phyloP scores from a whole-genome alignment of 2,888 invertebrate species.

The Brachylomia viminalis region DNA sequence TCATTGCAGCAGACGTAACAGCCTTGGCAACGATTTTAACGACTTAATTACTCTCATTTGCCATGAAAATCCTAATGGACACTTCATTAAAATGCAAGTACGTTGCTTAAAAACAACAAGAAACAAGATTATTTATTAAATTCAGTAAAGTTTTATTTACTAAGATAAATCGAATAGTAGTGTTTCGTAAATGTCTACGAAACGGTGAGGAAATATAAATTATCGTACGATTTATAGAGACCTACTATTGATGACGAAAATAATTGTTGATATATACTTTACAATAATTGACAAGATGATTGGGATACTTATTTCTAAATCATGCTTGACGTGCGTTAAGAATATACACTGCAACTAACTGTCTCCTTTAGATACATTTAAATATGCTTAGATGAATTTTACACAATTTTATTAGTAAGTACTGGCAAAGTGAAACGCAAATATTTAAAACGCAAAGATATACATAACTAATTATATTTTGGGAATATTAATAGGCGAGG shows the following conservation, averaged over 20 bases:
- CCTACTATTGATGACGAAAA: constrained; percentile 51
- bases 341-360: neutral
- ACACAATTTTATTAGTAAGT: neutral
- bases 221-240: constrained; percentile 43
- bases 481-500: neutral
- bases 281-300: constrained; percentile 57
- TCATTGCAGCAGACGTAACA: constrained; percentile 59
- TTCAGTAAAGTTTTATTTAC: constrained; percentile 43
- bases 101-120: constrained; percentile 56
- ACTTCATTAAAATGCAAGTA: constrained; percentile 69
- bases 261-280: constrained; percentile 45
- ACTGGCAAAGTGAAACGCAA: neutral
- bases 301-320: constrained; percentile 43
- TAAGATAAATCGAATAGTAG: constrained; percentile 48
- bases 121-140: constrained; percentile 50
- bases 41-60: constrained; percentile 72
- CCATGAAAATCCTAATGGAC: constrained; percentile 68
- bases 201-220: constrained; percentile 59
- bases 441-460: too few relatives aligned
- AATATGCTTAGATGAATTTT: neutral
- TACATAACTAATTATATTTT: neutral
- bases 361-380: neutral
- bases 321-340: constrained; percentile 2
- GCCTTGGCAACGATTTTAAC: constrained; percentile 67
- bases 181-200: constrained; percentile 50